A percentile compares a stretch with the other conserved stretches of the same genome.
Evolutionary conservation across 2,888 invertebrate genomes (phyloP).

Genomic region (Thecocarcelia acutangulata): DNA sequence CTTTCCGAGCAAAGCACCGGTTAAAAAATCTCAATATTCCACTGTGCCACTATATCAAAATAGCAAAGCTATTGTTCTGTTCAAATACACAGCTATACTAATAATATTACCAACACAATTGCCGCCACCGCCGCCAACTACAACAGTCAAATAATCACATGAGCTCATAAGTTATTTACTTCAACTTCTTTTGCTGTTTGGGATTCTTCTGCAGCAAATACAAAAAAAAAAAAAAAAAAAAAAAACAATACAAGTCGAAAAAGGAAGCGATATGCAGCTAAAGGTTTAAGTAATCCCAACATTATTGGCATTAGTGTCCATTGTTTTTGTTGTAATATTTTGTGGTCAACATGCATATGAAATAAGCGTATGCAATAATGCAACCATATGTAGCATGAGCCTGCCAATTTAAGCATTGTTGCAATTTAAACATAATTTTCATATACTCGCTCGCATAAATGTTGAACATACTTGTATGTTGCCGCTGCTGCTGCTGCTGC

Average conservation of each 20-base stretch:
- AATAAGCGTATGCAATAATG: constrained; percentile 50
- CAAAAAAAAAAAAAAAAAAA: neutral
- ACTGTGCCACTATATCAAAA: constrained; percentile 32
- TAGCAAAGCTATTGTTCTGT: constrained; percentile 50
- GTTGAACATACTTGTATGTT: constrained; percentile 43
- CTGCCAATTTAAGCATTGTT: constrained; percentile 67
- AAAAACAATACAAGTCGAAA: constrained; percentile 6
- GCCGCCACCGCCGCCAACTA: constrained; percentile 32
- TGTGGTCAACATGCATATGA: constrained; percentile 65
- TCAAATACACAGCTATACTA: constrained; percentile 21
- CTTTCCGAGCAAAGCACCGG: too few relatives aligned
- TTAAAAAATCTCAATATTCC: too few relatives aligned
- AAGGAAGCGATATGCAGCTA: constrained; percentile 15
- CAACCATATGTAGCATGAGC: constrained; percentile 22
- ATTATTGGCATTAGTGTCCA: constrained; percentile 69
- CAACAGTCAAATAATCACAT: constrained; percentile 36
- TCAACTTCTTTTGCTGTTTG: neutral
- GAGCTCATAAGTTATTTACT: constrained; percentile 63
- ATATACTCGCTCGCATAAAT: constrained; percentile 52
- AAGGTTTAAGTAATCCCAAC: constrained; percentile 58
- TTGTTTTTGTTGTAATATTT: constrained; percentile 66
- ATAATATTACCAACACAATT: constrained; percentile 17
- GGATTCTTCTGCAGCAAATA: constrained; percentile 19
- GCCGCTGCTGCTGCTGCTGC: too few relatives aligned
- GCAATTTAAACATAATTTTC: constrained; percentile 68